Conservation (phyloP, 2,113 vertebrate genomes). For the Embiotoca jacksoni region DNA sequence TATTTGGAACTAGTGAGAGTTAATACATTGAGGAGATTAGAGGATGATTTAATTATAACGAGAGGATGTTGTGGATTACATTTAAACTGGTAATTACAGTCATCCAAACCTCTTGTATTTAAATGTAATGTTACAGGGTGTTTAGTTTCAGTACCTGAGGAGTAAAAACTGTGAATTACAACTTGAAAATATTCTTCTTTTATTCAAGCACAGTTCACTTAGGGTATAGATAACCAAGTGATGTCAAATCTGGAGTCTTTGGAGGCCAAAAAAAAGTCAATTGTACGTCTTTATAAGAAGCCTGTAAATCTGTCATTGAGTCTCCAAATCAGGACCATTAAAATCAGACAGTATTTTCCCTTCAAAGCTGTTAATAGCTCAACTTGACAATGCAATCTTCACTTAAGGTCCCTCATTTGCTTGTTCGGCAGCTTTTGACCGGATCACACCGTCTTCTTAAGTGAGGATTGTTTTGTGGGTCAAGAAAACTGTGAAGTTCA, state of each 20-base stretch:
- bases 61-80: conserved; percentile 54
- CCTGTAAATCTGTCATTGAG: neutral
- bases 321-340: neutral
- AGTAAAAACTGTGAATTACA: conserved; percentile 26
- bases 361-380: neutral
- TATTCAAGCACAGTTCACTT: neutral
- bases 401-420: neutral
- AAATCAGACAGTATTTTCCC: neutral
- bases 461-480: no score
- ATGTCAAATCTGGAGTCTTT: neutral
- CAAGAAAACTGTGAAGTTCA: no score
- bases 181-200: conserved; percentile 5
- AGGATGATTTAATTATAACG: conserved; percentile 54
- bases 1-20: conserved; percentile 41
- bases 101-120: conserved; percentile 3
- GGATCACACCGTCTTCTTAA: no score
- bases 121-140: neutral
- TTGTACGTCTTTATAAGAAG: neutral
- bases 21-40: conserved; percentile 53
- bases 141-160: conserved; percentile 32
- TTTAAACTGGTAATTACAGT: conserved; percentile 41
- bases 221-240: neutral
- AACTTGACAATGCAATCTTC: neutral
- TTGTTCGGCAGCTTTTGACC: no score
- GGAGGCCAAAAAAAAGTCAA: neutral